Base-by-base conservation (phyloP, 2,797 vertebrate genomes). In the Mus minutoides region DNA sequence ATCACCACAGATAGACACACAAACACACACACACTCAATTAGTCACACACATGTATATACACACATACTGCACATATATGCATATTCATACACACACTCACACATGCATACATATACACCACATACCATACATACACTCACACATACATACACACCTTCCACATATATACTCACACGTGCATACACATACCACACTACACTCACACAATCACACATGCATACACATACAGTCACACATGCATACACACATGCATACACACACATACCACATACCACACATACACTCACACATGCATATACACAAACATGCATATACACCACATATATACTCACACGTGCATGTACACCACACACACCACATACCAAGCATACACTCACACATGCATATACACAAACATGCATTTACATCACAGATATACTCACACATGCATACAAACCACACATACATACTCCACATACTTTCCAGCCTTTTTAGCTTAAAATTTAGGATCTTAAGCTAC, bases 401-500 rank as follows among this genome's bases (percentile, higher is more conserved):
- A 26, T 29, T 31, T 64, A 31, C 12, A 31, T 12, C 62, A 52
- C 29, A 37, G 19, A n/a, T 17, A 69, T 6, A 17, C 31, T 69
- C 31, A 69, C 11, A 64, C 12, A 31, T 31, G 29, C 13, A 67
- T 34, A 67, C 14, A 67, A 14, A 34, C 29, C 62, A 78, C 29
- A 37, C 31, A n/a, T 34, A 77, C 40, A 80, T 71, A 69, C 43
- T n/a, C 26, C 34, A 3, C 84, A 88, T 64, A 19, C 31, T 94
- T 92, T 89, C 40, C 49, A 94, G 52, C 21, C 6, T 92, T 94
- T 97, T 79, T 96, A 96, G 83, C 46, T 85, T 58, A 22, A 88
- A 52, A 71, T 94, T 80, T 58, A 43, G 96, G 91, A 91, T 91
- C 82, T 83, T 52, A 94, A 58, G 69, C 69, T 90, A 26, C 84